Base-by-base conservation (phyloP, 1,140 invertebrate genomes). In the Helicoverpa zea region DNA sequence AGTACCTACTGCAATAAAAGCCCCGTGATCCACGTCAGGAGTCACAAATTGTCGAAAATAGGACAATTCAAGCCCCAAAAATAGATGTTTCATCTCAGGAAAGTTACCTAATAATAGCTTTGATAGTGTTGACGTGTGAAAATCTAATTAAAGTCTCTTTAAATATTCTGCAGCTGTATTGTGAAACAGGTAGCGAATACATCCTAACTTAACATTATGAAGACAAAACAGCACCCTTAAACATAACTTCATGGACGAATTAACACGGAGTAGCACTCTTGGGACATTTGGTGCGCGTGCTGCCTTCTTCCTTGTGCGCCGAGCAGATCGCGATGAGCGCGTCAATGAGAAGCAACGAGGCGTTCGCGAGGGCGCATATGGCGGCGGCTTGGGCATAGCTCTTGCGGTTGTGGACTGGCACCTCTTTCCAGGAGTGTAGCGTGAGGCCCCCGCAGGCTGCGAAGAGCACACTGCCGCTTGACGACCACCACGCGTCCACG, bases 401-500 rank as follows among this genome's bases (percentile, higher is more conserved):
- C 63, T 86, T 86, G 0, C 92, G 86, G 9, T 14, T 10, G 75
- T 88, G 86, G 12, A 72, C 13, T 0, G 89, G 88, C 2, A 93
- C 66, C 68, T 90, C 88, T 14, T 82, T 83, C 91, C 91, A 93
- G 3, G 75, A 80, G 29, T 83, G 80, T 30, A 94, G 56, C 16
- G 90, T 91, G 7, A 91, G 72, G 0, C 74, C 88, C 4, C 88
- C 92, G 51, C 91, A 90, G 0, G 87, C 87, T 0, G 85, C 93
- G 74, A 87, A 94, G 30, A 94, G 79, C 7, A 83, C 73, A 2
- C 86, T 90, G 13, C 91, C 93, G 4, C 81, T 52, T 0, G 87
- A 87, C 0, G 91, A 93, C 93, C 93, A 94, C 92, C 92, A 94
- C 16, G 89, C 89, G 75, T 90, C 91, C 1, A 94, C 79, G 78